Evolutionary conservation across 2,113 vertebrate genomes (phyloP), one percentile per base, ranked within the genome.

Genomic region (Arizona elegans): DNA sequence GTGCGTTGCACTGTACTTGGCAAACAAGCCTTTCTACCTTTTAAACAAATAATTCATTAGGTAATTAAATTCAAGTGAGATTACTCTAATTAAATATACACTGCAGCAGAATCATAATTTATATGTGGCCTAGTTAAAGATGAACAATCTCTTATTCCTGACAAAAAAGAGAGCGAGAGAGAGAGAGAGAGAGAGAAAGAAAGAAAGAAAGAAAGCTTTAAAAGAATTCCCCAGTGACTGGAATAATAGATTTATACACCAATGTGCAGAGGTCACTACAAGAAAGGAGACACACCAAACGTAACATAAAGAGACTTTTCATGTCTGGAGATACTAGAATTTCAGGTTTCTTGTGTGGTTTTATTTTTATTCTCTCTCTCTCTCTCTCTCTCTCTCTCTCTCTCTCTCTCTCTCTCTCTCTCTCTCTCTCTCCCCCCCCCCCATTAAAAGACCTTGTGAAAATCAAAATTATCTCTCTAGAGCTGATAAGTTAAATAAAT

Each of bases 1-100:
- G 96, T 95, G 95, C 95, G 93, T 97, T 97, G 96, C 97, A 97
- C 95, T 89, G 93, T 95, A 95, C 96, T 98, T 95, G 96, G 98
- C 97, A 98, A 98, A 98, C 97, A 97, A 97, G 97, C 89, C 95
- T 33, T 96, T 96, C 97, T 97, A 97, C 97, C 97, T 98, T 98
- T 98, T 97, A 98, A 98, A 98, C 98, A 98, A 98, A 98, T 98
- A 98, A 98, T 98, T 98, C 97, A 98, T 98, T 98, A 98, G 97
- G 97, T 98, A 98, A 98, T 98, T 98, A 98, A 98, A 98, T 98
- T 97, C 97, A 97, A 98, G 97, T 96, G 97, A 98, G 97, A 98
- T 98, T 98, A 97, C 96, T 97, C 97, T 98, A 98, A 98, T 98
- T 98, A 98, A 98, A 98, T 97, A 97, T 96, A 98, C 96, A 97